phyloP scores from a whole-genome alignment of 2,113 vertebrate species.

The Salvelinus sp. region DNA sequence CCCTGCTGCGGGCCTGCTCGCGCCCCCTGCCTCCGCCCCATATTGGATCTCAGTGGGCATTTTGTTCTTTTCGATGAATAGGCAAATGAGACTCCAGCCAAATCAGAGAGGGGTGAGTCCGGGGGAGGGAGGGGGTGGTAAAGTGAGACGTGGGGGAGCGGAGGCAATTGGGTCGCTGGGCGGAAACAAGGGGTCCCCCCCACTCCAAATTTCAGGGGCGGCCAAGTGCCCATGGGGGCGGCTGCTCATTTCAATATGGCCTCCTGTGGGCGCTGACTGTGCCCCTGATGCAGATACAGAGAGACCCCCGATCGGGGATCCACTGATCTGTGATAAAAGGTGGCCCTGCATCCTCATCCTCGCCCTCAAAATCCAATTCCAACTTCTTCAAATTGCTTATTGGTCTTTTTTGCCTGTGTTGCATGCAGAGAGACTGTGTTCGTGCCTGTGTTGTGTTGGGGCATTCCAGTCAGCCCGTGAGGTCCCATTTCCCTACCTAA shows the following conservation, averaged over 20 bases:
- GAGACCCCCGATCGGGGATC: conserved; percentile 62
- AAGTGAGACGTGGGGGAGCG: conserved; percentile 36
- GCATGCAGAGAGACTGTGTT: conserved; percentile 26
- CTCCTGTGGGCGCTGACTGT: conserved; percentile 49
- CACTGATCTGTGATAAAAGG: conserved; percentile 77
- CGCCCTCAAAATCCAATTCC: conserved; percentile 75
- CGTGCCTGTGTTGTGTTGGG: conserved; percentile 30
- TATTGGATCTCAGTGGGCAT: conserved; percentile 83
- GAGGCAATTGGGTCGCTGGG: conserved; percentile 69
- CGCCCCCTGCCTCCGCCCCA: conserved; percentile 75
- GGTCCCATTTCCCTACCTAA: conserved; percentile 40
- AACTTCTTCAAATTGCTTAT: conserved; percentile 71
- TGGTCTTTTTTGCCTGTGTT: conserved; percentile 49
- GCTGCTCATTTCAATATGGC: conserved; percentile 72
- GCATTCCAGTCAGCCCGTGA: conserved; percentile 4
- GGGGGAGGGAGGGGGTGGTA: conserved; percentile 27
- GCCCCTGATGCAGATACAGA: conserved; percentile 61
- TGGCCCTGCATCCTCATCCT: conserved; percentile 62
- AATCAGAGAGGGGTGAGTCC: conserved; percentile 55
- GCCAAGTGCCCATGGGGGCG: conserved; percentile 63
- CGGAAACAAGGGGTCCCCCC: conserved; percentile 63
- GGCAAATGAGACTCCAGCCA: conserved; percentile 36
- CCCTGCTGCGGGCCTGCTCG: conserved; percentile 72
- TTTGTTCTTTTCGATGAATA: conserved; percentile 79
- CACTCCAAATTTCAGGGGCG: conserved; percentile 68